Percentiles rank a stretch among this genome's conserved stretches.
Evolutionary conservation across 92 coral and sea anemone genomes (phyloP).

Genomic region (Paramuricea clavata): DNA sequence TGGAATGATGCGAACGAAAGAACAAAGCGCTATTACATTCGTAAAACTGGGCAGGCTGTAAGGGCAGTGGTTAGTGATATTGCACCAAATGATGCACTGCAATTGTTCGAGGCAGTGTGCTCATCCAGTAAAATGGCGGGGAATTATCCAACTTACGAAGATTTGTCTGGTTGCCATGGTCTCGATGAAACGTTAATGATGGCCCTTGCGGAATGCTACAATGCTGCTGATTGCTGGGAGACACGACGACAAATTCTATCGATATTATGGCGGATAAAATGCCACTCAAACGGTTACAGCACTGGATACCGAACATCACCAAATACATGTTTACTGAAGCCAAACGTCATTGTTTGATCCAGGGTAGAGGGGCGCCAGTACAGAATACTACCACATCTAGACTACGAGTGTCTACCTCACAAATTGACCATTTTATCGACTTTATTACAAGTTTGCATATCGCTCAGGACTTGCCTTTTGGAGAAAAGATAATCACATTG

Average conservation of each 20-base stretch:
- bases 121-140: constrained; percentile 59
- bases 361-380: constrained; percentile 82
- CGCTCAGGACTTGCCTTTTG: constrained; percentile 26
- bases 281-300: constrained; percentile 55
- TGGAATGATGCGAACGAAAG: constrained; percentile 72
- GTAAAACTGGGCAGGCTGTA: constrained; percentile 76
- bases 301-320: constrained; percentile 76
- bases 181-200: constrained; percentile 68
- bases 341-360: constrained; percentile 73
- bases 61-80: constrained; percentile 69
- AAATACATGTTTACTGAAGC: constrained; percentile 78
- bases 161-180: constrained; percentile 42
- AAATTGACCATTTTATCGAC: constrained; percentile 9
- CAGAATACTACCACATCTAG: constrained; percentile 51
- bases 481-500: constrained; percentile 26
- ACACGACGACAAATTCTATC: constrained; percentile 76
- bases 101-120: constrained; percentile 65
- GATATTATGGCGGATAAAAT: constrained; percentile 83
- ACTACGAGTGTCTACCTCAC: constrained; percentile 48
- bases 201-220: constrained; percentile 79
- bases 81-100: constrained; percentile 61
- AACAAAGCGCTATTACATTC: constrained; percentile 73
- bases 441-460: constrained; percentile 6
- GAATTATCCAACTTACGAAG: constrained; percentile 49
- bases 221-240: constrained; percentile 73